Percentiles rank a stretch among this genome's conserved stretches.
Evolutionary conservation across 2,888 invertebrate species (phyloP).

Genomic region (Plutella xylostella): DNA sequence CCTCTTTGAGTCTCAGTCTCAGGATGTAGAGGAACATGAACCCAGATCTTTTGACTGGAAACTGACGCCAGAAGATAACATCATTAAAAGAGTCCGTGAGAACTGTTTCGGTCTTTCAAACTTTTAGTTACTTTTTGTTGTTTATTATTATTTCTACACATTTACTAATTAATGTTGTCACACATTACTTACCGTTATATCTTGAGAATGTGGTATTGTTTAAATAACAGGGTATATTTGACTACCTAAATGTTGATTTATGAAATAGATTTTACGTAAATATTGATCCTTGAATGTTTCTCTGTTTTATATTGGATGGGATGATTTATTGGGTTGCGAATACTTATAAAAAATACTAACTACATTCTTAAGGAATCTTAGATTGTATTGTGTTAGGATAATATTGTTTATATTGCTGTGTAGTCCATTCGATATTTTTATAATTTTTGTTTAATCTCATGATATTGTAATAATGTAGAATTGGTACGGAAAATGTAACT

Average conservation of each 20-base stretch:
- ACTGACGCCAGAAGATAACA: constrained; percentile 43
- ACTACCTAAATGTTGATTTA: constrained; percentile 1
- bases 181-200: neutral
- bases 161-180: constrained; percentile 1
- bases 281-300: neutral
- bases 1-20: constrained; percentile 52
- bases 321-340: no score
- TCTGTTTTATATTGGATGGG: neutral
- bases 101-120: constrained; percentile 49
- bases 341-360: no score
- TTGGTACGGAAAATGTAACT: neutral
- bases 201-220: neutral
- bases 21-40: constrained; percentile 36
- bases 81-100: constrained; percentile 42
- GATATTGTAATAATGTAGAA: neutral
- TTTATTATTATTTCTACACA: constrained; percentile 2
- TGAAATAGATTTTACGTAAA: neutral
- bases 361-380: no score
- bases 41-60: constrained; percentile 38
- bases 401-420: neutral
- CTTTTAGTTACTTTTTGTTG: constrained; percentile 28
- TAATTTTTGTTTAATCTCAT: neutral
- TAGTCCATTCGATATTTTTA: neutral
- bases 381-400: neutral
- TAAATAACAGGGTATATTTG: constrained; percentile 1